Base-by-base conservation (phyloP, 64 coral and sea anemone genomes). In the Actinia equina region DNA sequence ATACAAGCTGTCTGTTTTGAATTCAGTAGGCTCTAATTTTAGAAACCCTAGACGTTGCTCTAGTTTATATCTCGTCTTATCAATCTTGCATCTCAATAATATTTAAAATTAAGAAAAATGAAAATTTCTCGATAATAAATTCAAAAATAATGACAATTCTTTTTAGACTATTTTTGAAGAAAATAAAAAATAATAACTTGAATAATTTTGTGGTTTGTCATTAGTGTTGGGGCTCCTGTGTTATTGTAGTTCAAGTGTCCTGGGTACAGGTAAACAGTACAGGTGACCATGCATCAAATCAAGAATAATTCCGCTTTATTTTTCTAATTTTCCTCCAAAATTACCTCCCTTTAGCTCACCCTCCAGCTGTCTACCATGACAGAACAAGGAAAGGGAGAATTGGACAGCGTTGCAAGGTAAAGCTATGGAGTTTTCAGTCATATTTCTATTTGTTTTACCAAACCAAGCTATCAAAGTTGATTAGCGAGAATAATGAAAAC, bases 281-380 rank as follows among this genome's bases (percentile, higher is more conserved):
- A 65, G 62, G 62, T 65, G 62, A 20, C 62, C 62, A 74, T 74
- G 69, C 69, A 30, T 74, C 69, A 74, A 74, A 74, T 74, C 11
- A 30, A 74, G 27, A 15, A 74, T 12, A 74, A 0, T 74, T 74
- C 19, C 69, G 69, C 69, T 74, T 74, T 37, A 13, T 74, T 74
- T 74, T 42, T 12, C 69, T 74, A 15, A 74, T 30, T 74, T 74
- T 42, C 10, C 13, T 23, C 2, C 10, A n/a, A n/a, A 30, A 74
- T 74, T 74, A 14, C 26, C 14, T 14, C 12, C 69, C 11, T 74
- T 3, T 74, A 74, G 25, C 69, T 26, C 13, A 30, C n/a, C 69
- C 19, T 37, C 69, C 13, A 74, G 25, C 69, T 74, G 26, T 74
- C 69, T 13, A 74, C 69, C 26, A 74, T 74, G 69, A 74, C 69